phyloP scores from a whole-genome alignment of 1,140 invertebrate genomes.

The Drosophila equinoxialis region DNA sequence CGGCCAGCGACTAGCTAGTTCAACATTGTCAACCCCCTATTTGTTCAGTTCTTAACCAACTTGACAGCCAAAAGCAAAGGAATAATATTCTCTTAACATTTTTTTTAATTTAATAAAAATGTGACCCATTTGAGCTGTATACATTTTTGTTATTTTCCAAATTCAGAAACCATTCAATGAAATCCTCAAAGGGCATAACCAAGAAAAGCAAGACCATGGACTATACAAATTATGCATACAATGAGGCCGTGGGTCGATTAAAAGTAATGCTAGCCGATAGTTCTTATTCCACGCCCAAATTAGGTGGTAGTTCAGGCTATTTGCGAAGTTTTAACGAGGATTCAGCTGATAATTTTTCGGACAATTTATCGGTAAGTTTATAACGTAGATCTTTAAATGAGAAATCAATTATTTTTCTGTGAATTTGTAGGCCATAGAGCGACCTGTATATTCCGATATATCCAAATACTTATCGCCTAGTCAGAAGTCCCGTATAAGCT shows the following conservation, averaged over 20 bases:
- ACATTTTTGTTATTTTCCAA: conserved; percentile 5
- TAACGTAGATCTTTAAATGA: no score
- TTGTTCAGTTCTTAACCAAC: conserved; percentile 42
- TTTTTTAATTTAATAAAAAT: conserved; percentile 35
- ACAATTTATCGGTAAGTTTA: conserved; percentile 73
- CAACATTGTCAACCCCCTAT: conserved; percentile 56
- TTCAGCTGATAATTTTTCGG: conserved; percentile 84
- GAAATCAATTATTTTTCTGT: not conserved
- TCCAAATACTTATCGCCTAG: conserved; percentile 82
- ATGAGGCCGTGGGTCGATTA: conserved; percentile 90
- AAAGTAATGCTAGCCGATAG: conserved; percentile 89
- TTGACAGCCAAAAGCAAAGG: conserved; percentile 22
- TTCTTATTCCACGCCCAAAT: conserved; percentile 85
- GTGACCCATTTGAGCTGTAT: conserved; percentile 34
- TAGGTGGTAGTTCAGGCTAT: conserved; percentile 48
- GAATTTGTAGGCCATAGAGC: conserved; percentile 64
- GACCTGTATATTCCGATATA: conserved; percentile 81
- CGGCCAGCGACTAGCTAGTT: conserved; percentile 23
- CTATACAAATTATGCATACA: conserved; percentile 91
- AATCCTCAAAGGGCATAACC: conserved; percentile 70
- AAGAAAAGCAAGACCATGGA: conserved; percentile 87
- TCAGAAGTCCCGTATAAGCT: conserved; percentile 70
- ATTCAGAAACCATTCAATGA: conserved; percentile 76
- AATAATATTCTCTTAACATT: not conserved
- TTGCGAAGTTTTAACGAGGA: conserved; percentile 84